phyloP scores from a whole-genome alignment of 2,113 vertebrate genomes.

The Redunca redunca region DNA sequence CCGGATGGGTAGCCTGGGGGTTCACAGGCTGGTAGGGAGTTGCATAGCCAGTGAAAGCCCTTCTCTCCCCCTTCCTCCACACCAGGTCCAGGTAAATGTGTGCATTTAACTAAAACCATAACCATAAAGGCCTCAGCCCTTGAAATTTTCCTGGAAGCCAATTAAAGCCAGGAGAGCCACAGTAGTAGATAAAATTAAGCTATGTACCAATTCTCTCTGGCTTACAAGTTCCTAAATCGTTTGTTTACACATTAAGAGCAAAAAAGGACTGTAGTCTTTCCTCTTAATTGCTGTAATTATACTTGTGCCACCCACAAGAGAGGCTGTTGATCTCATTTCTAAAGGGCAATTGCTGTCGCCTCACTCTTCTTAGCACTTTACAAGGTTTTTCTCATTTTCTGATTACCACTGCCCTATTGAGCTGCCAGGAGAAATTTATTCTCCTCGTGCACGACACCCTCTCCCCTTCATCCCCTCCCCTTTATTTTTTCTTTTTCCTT shows the following conservation, averaged over 20 bases:
- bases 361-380: constrained; percentile 33
- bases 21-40: background rate
- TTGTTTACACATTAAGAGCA: constrained; percentile 65
- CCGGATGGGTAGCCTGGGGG: background rate
- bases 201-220: constrained; percentile 40
- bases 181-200: constrained; percentile 58
- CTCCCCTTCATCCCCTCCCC: no score
- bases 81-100: constrained; percentile 31
- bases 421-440: constrained; percentile 54
- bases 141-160: constrained; percentile 59
- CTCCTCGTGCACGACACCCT: background rate
- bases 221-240: constrained; percentile 39
- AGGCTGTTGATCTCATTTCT: constrained; percentile 47
- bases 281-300: constrained; percentile 61
- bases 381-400: constrained; percentile 62
- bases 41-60: background rate
- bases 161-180: constrained; percentile 35
- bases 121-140: constrained; percentile 9
- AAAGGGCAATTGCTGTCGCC: constrained; percentile 41
- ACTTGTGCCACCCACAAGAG: constrained; percentile 34
- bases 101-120: constrained; percentile 44
- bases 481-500: background rate
- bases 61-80: background rate
- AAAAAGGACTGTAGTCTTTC: constrained; percentile 31
- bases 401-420: constrained; percentile 54